Conservation (phyloP, 2,113 vertebrate genomes). For the Tretioscincus oriximinensis region DNA sequence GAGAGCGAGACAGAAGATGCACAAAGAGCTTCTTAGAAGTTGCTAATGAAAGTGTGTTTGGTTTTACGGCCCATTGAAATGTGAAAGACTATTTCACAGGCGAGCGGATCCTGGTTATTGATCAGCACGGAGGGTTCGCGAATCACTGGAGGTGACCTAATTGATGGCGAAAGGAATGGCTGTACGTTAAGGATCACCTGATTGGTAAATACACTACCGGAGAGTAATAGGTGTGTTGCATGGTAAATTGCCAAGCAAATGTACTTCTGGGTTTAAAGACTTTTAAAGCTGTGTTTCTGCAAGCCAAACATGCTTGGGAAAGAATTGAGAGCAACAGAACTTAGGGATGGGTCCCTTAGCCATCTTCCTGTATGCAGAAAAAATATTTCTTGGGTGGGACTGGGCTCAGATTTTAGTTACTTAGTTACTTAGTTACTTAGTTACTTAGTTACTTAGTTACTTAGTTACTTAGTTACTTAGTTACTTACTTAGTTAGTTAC, state of each 20-base stretch:
- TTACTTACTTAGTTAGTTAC: too few relatives aligned
- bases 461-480: too few relatives aligned
- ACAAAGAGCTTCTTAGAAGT: neutral
- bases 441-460: too few relatives aligned
- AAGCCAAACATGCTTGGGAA: neutral
- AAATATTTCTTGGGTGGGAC: too few relatives aligned
- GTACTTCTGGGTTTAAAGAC: neutral
- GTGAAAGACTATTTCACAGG: conserved; percentile 10
- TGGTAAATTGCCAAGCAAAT: neutral
- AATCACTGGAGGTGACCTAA: neutral
- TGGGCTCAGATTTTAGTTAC: too few relatives aligned
- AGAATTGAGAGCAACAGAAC: neutral
- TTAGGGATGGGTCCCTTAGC: neutral
- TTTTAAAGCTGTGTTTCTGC: neutral
- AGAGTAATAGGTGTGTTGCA: neutral
- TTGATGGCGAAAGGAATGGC: neutral
- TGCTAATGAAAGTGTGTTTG: neutral
- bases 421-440: too few relatives aligned
- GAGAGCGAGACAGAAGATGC: neutral
- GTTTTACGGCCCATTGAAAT: conserved; percentile 10
- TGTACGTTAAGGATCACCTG: neutral
- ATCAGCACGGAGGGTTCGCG: neutral
- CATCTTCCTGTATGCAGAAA: too few relatives aligned
- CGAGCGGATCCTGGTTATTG: neutral
- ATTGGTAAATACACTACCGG: neutral